Conservation (phyloP, 1,140 invertebrate species). For the Meloidogyne floridensis region DNA sequence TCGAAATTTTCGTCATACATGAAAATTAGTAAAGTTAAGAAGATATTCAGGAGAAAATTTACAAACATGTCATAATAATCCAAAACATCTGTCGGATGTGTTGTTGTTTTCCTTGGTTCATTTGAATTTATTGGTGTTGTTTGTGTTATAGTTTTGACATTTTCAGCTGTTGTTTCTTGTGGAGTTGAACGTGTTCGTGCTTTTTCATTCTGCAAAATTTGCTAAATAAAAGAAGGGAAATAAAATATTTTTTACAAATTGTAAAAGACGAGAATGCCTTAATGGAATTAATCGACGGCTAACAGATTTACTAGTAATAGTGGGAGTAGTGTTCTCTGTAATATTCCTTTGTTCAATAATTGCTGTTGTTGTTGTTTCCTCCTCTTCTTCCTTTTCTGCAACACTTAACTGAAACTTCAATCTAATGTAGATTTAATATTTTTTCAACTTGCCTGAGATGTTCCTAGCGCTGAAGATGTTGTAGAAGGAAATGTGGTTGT, state of each 20-base stretch:
- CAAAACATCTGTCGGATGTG: conserved; percentile 37
- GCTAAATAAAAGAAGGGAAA: not conserved
- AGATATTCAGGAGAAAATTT: not conserved
- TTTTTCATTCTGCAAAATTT: conserved; percentile 17
- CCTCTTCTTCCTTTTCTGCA: conserved; percentile 26
- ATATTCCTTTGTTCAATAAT: conserved; percentile 1
- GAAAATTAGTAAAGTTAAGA: not conserved
- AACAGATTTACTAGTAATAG: not conserved
- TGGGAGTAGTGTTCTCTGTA: not conserved
- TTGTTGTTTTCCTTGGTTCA: not conserved
- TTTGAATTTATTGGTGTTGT: conserved; percentile 19
- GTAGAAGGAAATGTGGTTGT: not conserved
- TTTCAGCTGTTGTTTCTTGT: conserved; percentile 1
- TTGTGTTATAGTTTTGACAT: conserved; percentile 21
- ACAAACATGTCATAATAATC: conserved; percentile 54
- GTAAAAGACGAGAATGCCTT: conserved; percentile 1
- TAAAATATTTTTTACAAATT: conserved; percentile 24
- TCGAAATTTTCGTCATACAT: conserved; percentile 58
- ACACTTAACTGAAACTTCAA: conserved; percentile 6
- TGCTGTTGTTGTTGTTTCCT: conserved; percentile 17
- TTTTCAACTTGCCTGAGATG: not conserved
- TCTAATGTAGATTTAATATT: not conserved
- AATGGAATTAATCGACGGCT: not conserved
- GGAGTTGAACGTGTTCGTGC: not conserved
- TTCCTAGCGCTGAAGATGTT: conserved; percentile 17